phyloP scores from a whole-genome alignment of 2,888 invertebrate species.

The Syrphus vitripennis region DNA sequence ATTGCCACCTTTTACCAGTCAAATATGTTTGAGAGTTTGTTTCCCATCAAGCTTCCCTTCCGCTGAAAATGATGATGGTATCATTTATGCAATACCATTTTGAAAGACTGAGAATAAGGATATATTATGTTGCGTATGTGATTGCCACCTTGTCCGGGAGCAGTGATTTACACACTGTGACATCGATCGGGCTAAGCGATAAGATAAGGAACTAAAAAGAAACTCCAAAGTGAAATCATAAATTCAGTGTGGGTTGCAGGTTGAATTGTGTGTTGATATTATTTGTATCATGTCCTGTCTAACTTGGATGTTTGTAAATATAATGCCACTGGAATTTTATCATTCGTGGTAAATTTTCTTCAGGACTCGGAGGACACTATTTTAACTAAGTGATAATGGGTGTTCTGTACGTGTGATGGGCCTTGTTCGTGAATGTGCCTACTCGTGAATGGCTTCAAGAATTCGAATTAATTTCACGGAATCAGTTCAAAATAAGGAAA shows the following conservation, averaged over 20 bases:
- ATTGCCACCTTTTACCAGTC: conserved; percentile 69
- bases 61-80: conserved; percentile 58
- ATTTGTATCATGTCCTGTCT: conserved; percentile 34
- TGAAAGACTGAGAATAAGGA: conserved; percentile 41
- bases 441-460: conserved; percentile 21
- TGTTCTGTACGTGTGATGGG: conserved; percentile 62
- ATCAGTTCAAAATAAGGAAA: not conserved
- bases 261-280: conserved; percentile 16
- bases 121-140: not conserved
- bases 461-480: conserved; percentile 35
- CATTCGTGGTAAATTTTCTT: not conserved
- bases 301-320: conserved; percentile 32
- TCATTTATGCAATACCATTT: conserved; percentile 63
- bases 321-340: conserved; percentile 46
- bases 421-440: conserved; percentile 15
- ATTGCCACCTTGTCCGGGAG: conserved; percentile 39
- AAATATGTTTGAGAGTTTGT: conserved; percentile 59
- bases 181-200: conserved; percentile 63
- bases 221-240: conserved; percentile 65
- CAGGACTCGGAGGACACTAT: conserved; percentile 38
- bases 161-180: conserved; percentile 65
- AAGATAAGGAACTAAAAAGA: conserved; percentile 49
- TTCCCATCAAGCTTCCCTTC: conserved; percentile 64
- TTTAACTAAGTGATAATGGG: conserved; percentile 55
- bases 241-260: conserved; percentile 59